Evolutionary conservation across 2,797 vertebrate species (phyloP), one percentile per base, ranked within the genome.

Genomic region (Centropyge bicolor): DNA sequence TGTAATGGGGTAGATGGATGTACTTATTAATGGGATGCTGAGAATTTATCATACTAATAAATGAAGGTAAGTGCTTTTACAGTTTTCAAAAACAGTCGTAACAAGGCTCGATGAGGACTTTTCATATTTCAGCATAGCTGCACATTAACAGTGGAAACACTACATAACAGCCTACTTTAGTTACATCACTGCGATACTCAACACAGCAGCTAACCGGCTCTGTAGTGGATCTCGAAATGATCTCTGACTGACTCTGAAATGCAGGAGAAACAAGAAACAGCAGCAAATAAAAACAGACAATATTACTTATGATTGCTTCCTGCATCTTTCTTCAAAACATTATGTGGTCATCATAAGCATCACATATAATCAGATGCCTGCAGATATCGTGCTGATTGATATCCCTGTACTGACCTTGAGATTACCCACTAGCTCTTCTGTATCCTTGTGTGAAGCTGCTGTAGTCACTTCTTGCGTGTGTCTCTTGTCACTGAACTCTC

Each of bases 221-320:
- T 91, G 89, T 87, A 91, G 54, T 90, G 88, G 38, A 88, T 87
- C 13, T 62, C 74, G 63, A 86, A 90, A 86, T 55, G 88, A 88
- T 48, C 84, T 72, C 62, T 84, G 86, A 81, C 61, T 89, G 81
- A n/a, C 27, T 31, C 89, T 93, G 64, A 38, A 85, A 88, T 40
- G 24, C 17, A 24, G 61, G 38, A 41, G 46, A 22, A 76, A 52
- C 40, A 51, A n/a, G 16, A 19, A 51, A 59, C 22, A 56, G 35
- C 6, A 64, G 9, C 12, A 19, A 52, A 12, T 46, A 6, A 69
- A 31, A 69, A 31, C 46, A 38, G 31, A 41, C 13, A 19, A 19
- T 31, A 6, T 35, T 63, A 2, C 48, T 51, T 35, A 22, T 20
- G 31, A 40, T n/a, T 35, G 5, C n/a, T 35, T n/a, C 38, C 20